Base-by-base conservation (phyloP, 2,797 vertebrate species). In the Lacerta agilis region DNA sequence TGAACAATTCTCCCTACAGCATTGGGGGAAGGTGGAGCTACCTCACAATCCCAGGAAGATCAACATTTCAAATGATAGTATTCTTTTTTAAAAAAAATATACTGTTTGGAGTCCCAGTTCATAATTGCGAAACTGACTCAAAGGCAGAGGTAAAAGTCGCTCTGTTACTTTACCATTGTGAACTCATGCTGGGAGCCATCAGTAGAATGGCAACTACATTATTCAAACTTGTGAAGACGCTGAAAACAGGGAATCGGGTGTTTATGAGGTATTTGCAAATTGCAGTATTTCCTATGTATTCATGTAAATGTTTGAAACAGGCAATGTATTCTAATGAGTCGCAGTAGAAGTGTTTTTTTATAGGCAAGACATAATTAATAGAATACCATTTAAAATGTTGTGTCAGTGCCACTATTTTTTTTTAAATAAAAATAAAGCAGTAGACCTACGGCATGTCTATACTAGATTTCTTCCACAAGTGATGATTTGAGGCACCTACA, bases 31-130 rank as follows among this genome's bases (percentile, higher is more conserved):
- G 78, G 33, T 85, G 71, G 71, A 82, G 36, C 83, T 90, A 81
- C 77, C 89, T 90, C 89, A 90, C 33, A 81, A 67, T n/a, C 71
- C 61, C 71, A 81, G 27, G 78, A 69, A 43, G 36, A 82, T 4
- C 11, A 71, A 33, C 8, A 58, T 76, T 75, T 80, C 43, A 72
- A 80, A 49, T 58, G 20, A 71, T 23, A 80, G 10, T 23, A 2
- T 82, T 83, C 38, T 72, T 61, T 82, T 38, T 27, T 1, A 3
- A 20, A 8, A 33, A 3, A 20, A 18, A 64, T 64, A 64, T 64
- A 64, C 4, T 73, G 72, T 67, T 67, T 41, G 45, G 9, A 58
- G 29, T 38, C 45, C 33, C 23, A 61, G 20, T 23, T n/a, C 61
- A 79, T 67, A 75, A 25, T 61, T 58, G 36, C 41, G 66, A 55